Evolutionary conservation across 1,140 invertebrate species (phyloP), one percentile per base, ranked within the genome.

Genomic region (Drosophila santomea): DNA sequence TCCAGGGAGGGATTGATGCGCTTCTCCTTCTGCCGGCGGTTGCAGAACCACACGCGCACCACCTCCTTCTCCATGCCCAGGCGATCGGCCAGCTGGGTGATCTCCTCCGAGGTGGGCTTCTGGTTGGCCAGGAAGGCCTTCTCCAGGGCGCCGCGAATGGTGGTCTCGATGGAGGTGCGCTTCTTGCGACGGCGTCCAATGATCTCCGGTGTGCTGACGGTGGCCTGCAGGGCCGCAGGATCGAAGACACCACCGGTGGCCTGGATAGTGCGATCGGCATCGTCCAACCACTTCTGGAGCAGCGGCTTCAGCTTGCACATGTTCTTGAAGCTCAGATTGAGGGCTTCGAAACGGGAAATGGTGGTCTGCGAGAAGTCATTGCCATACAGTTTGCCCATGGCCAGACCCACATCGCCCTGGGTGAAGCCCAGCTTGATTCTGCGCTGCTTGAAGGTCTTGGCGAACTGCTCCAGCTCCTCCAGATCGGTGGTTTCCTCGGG

Each of bases 331-430:
- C 98, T 99, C 38, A 99, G 94, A 93, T 99, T 99, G 39, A 99
- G 94, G 1, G 98, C 98, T 93, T 99, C 98, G 93, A 99, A 99
- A 90, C 98, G 94, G 15, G 98, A 99, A 76, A 99, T 99, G 38
- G 98, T 99, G 23, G 98, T 99, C 93, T 99, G 98, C 12, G 98
- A 99, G 93, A 99, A 99, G 92, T 99, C 98, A 92, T 99, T 99
- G 32, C 98, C 98, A 91, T 99, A 99, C 1, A 99, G 94, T 92
- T 99, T 99, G 45, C 98, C 98, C 97, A 99, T 98, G 25, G 98
- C 98, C 38, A 99, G 94, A 2, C 98, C 98, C 12, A 99, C 98
- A 92, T 99, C 98, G 23, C 98, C 98, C 93, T 99, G 98, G 2
- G 98, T 99, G 93, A 99, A 99, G 25, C 98, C 97, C 80, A 99